phyloP scores from a whole-genome alignment of 2,797 vertebrate species.

The Philypnodon macrostomus region DNA sequence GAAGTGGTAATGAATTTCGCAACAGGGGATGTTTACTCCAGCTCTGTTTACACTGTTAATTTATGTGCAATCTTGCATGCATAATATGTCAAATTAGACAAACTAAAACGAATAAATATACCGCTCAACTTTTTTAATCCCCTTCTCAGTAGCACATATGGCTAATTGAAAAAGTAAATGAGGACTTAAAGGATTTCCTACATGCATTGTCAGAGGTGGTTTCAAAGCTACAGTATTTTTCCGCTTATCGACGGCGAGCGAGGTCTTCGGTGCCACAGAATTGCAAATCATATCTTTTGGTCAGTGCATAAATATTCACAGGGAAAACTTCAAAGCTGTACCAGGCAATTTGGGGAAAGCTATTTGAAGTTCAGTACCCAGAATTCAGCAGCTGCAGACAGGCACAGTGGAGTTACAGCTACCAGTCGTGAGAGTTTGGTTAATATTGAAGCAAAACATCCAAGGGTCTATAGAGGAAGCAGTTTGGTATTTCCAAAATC shows the following conservation, averaged over 20 bases:
- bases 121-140: constrained; percentile 40
- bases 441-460: background rate
- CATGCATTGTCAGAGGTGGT: background rate
- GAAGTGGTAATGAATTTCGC: constrained; percentile 70
- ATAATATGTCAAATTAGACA: constrained; percentile 51
- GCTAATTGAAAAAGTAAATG: background rate
- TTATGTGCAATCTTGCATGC: constrained; percentile 60
- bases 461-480: background rate
- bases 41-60: constrained; percentile 65
- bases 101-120: constrained; percentile 50
- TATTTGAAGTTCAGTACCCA: constrained; percentile 38
- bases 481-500: background rate
- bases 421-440: constrained; percentile 5
- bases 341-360: constrained; percentile 31
- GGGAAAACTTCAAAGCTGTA: constrained; percentile 48
- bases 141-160: constrained; percentile 6
- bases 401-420: constrained; percentile 8
- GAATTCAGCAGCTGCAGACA: constrained; percentile 9
- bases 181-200: too few species aligned
- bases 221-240: constrained; percentile 1
- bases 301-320: constrained; percentile 43
- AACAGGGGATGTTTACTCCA: constrained; percentile 57
- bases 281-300: constrained; percentile 27
- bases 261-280: constrained; percentile 10
- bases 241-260: background rate